Evolutionary conservation across 2,113 vertebrate species (phyloP), one percentile per base, ranked within the genome.

Genomic region (Lophochroa leadbeateri): DNA sequence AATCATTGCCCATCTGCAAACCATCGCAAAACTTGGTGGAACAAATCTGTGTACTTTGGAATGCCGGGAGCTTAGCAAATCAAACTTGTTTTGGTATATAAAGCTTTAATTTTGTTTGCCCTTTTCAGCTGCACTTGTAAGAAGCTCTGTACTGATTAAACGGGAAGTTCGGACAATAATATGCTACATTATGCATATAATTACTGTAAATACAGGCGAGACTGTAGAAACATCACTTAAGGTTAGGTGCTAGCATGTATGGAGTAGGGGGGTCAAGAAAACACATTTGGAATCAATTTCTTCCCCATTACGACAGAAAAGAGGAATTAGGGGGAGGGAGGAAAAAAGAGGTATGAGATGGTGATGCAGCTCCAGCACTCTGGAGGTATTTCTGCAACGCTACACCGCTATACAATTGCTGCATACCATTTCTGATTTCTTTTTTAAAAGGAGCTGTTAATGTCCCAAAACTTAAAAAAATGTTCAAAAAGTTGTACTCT

Each of bases 1-100:
- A 99, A 99, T 99, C 99, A 98, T 98, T 99, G 99, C 99, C 99
- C 99, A 99, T 99, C 99, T 99, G 99, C 98, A 98, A 99, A 98
- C 98, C 98, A 98, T 98, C 97, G 97, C 98, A 98, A 98, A 99
- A 99, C 98, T 99, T 99, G 98, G 98, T 99, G 99, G 98, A 99
- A 99, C 99, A 99, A 99, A 99, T 99, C 98, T 98, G 98, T 98
- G 98, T 98, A 98, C 98, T 98, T 98, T 98, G 98, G 98, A 99
- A 99, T 98, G 98, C 98, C 92, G 98, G 98, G 98, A 98, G 98
- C 98, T 98, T 98, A 98, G 98, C 98, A 98, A 98, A 98, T 98
- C 98, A 98, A 98, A 98, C 98, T 98, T 98, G 98, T 98, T 98
- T 98, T 98, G 98, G 98, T 98, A 98, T 98, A 98, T 98, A 98